phyloP scores from a whole-genome alignment of 2,888 invertebrate genomes.

The Xestia sexstrigata region DNA sequence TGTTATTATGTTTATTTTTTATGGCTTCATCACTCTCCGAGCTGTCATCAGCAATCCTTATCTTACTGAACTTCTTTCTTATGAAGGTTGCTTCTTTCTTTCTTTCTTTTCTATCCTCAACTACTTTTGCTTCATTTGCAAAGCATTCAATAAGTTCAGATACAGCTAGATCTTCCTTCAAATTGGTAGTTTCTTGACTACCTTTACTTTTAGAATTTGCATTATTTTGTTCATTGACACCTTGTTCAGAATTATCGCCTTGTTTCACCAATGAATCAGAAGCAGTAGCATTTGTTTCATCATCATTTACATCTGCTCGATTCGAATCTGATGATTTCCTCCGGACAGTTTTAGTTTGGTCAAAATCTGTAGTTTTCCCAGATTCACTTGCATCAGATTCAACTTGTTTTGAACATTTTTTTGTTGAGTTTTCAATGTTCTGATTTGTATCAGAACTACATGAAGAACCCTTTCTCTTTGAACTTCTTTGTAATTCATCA shows the following conservation, averaged over 20 bases:
- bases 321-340: slow-evolving; percentile 8
- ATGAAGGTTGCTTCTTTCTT: slow-evolving; percentile 31
- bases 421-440: neutral
- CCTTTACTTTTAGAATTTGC: neutral
- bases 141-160: slow-evolving; percentile 51
- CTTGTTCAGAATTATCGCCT: slow-evolving; percentile 9
- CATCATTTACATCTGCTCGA: neutral
- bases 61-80: slow-evolving; percentile 65
- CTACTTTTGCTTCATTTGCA: slow-evolving; percentile 42
- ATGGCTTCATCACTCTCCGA: slow-evolving; percentile 66
- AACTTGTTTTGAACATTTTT: neutral
- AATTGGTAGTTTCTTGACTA: neutral
- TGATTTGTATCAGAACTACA: slow-evolving; percentile 29
- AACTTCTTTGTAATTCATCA: neutral
- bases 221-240: slow-evolving; percentile 3
- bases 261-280: neutral
- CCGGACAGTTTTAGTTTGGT: neutral
- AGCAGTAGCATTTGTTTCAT: neutral
- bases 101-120: slow-evolving; percentile 17
- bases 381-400: slow-evolving; percentile 26
- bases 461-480: slow-evolving; percentile 28
- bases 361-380: slow-evolving; percentile 7
- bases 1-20: slow-evolving; percentile 28
- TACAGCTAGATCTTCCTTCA: slow-evolving; percentile 30
- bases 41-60: slow-evolving; percentile 67